Evolutionary conservation across 2,888 invertebrate species (phyloP), one percentile per base, ranked within the genome.

Genomic region (Drosophila colorata): DNA sequence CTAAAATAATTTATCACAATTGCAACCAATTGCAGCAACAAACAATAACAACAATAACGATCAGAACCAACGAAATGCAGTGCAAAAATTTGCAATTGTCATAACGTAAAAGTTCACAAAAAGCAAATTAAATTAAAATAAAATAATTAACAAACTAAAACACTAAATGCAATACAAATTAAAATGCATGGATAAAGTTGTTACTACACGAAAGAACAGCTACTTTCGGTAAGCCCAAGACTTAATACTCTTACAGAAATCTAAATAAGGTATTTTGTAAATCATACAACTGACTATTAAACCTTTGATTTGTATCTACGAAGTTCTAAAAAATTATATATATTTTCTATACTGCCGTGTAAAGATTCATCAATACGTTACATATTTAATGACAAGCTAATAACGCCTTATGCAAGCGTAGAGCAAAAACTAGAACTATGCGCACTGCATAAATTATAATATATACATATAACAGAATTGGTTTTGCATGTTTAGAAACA

Each of bases 1-100:
- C 61, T 66, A 66, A 79, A 70, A 76, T 78, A 69, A 75, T 79
- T 79, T 70, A 79, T 73, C 60, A 70, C 69, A 70, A 78, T 73
- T 61, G 55, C 55, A 73, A 68, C 69, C 55, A 55, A 40, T 51
- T 49, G 44, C 23, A 57, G 9, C 35, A 65, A 28, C 31, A 48
- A 35, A 35, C 7, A 58, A 46, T 31, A 61, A 20, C 28, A 57
- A 40, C 18, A 38, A 13, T 53, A 58, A 59, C 53, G 37, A 38
- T 14, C 40, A 41, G 13, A 68, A 53, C 31, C 51, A 66, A 56
- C 43, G 61, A 66, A 64, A 67, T 59, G 55, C 43, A 56, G 51
- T 49, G 49, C 47, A 49, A 44, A 5, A 53, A 25, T 48, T 57
- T 57, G 25, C 51, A 66, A 46, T 66, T 63, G 41, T 23, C 69